Conservation (phyloP, 2,888 invertebrate genomes). For the Cheilosia grossa region DNA sequence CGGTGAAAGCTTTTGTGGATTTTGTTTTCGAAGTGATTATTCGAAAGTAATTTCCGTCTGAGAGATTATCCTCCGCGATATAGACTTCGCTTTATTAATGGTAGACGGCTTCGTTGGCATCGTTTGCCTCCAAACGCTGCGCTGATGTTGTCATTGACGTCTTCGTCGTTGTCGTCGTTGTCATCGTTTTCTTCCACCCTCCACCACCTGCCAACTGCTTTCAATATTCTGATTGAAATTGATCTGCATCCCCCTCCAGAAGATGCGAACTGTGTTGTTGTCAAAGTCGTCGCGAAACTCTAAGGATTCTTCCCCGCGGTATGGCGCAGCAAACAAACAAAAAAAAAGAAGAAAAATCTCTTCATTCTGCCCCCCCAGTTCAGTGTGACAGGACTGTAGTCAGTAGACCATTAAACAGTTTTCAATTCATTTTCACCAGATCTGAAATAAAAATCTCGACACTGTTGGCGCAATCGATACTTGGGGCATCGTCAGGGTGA, state of each 20-base stretch:
- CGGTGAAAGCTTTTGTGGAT: constrained; percentile 70
- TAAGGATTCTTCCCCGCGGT: constrained; percentile 22
- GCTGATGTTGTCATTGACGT: constrained; percentile 13
- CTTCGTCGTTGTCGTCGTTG: no score
- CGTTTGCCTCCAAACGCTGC: constrained; percentile 2
- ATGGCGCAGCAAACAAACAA: no score
- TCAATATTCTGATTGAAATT: constrained; percentile 75
- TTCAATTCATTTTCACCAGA: constrained; percentile 53
- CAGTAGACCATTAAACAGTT: constrained; percentile 61
- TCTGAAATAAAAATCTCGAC: constrained; percentile 35
- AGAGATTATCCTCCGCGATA: constrained; percentile 72
- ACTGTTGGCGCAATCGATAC: background rate
- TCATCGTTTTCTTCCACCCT: constrained; percentile 6
- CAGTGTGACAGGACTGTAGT: constrained; percentile 14
- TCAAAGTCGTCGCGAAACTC: constrained; percentile 48
- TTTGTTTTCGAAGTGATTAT: constrained; percentile 75
- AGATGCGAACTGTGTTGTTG: constrained; percentile 26
- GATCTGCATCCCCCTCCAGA: constrained; percentile 36
- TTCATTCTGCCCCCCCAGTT: constrained; percentile 8
- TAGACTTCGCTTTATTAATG: constrained; percentile 74
- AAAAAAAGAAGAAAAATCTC: constrained; percentile 18
- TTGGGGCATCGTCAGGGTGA: constrained; percentile 11
- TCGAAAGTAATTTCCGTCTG: constrained; percentile 74
- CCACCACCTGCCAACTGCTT: constrained; percentile 42
- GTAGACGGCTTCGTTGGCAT: constrained; percentile 50